A percentile compares a stretch with the other conserved stretches of the same genome.
Conservation (phyloP, 2,113 vertebrate genomes). For the Alectura lathami region DNA sequence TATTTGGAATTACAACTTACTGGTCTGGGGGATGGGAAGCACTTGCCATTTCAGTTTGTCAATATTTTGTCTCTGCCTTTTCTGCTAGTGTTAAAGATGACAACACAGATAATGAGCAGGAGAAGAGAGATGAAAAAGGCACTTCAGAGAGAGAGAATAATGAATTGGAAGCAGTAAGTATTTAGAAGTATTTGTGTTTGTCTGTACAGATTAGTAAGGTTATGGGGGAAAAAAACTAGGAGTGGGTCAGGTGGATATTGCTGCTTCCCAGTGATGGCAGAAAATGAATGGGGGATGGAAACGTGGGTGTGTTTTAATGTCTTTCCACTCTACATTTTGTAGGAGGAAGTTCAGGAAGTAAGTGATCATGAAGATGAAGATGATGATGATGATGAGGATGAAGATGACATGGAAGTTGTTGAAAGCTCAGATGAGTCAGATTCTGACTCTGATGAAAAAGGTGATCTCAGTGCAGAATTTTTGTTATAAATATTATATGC, state of each 20-base stretch:
- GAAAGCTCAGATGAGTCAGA: constrained; percentile 95
- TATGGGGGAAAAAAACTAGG: neutral
- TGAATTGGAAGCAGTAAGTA: constrained; percentile 84
- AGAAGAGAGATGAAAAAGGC: constrained; percentile 86
- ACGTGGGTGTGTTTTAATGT: neutral
- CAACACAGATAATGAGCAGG: constrained; percentile 86
- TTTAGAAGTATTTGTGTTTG: neutral
- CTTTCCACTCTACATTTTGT: neutral
- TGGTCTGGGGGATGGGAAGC: neutral
- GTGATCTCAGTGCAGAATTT: constrained; percentile 64
- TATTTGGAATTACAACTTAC: neutral
- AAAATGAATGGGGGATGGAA: neutral
- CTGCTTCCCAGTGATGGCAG: neutral
- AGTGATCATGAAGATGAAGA: constrained; percentile 94
- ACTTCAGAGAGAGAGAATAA: constrained; percentile 78
- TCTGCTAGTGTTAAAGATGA: constrained; percentile 86
- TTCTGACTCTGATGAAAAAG: constrained; percentile 96
- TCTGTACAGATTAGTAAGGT: neutral
- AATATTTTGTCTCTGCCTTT: constrained; percentile 18
- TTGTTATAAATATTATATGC: neutral
- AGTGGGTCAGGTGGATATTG: neutral
- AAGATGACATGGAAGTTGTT: constrained; percentile 87
- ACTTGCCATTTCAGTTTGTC: neutral
- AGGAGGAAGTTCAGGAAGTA: constrained; percentile 87
- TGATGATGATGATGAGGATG: constrained; percentile 90